Evolutionary conservation across 2,888 invertebrate species (phyloP), one percentile per base, ranked within the genome.

Genomic region (Rhagium mordax): DNA sequence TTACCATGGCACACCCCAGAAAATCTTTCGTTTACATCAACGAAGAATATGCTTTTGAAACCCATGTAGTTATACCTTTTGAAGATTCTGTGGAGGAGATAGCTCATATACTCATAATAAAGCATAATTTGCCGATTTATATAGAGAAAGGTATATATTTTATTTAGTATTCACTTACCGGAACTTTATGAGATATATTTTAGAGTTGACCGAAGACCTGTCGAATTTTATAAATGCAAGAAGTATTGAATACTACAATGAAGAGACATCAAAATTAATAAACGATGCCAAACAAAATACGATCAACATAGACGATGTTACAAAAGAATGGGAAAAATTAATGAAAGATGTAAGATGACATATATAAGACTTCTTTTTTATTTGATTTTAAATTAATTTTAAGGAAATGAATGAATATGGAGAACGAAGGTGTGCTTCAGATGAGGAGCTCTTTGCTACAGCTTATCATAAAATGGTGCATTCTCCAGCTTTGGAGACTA

Each of bases 391-490:
- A 57, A 15, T 15, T 18, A 33, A 18, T 20, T 68, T 75, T 16
- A 73, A 95, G 84, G 96, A 97, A 88, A 93, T 96, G 8, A 90
- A 94, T 57, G 94, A 95, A 83, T 96, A 94, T 90, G 95, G 96
- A 0, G 95, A 95, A 84, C 93, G 93, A 71, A 91, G 94, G 74
- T 93, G 94, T 55, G 94, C 95, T 0, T 93, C 94, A 0, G 95
- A 96, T 86, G 95, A 96, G 85, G 95, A 96, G 87, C 90, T 95
- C 48, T 96, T 96, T 89, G 94, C 95, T 1, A 94, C 94, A 2
- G 95, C 95, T 20, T 96, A 96, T 86, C 96, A 96, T 85, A 90
- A 91, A 75, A 86, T 93, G 76, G 91, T 91, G 0, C 91, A 91
- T 79, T 90, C 90, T 29, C 90, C 90, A 73, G 96, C 96, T 0